These are phyloP conservation scores for Polydrusus tereticollis DNA, from an alignment of 2,888 invertebrate genomes.

Conservation along the genomic window DNA sequence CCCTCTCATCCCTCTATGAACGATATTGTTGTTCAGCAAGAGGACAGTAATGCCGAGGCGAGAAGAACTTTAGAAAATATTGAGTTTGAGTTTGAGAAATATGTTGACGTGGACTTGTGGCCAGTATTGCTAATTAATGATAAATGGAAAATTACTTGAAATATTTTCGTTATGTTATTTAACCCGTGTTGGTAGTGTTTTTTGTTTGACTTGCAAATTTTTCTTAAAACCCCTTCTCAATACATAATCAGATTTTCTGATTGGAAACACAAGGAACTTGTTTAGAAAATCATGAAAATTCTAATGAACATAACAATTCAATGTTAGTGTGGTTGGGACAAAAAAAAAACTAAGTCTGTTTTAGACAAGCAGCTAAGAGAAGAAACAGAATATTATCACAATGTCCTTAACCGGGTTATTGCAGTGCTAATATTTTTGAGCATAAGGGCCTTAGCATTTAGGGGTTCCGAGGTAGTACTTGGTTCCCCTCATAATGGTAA, in stretches of 20 bases:
- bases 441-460: background rate
- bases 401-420: background rate
- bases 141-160: background rate
- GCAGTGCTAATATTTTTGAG: background rate
- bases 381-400: background rate
- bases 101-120: background rate
- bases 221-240: background rate
- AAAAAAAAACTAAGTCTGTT: background rate
- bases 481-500: background rate
- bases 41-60: background rate
- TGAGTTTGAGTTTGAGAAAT: background rate
- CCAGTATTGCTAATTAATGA: background rate
- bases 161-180: background rate
- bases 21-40: background rate
- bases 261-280: background rate
- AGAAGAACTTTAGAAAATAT: background rate
- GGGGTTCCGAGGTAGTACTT: background rate
- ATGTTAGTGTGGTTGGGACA: background rate
- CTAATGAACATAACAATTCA: background rate
- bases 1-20: background rate
- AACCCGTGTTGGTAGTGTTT: background rate
- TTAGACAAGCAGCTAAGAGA: background rate
- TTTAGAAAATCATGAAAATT: constrained; percentile 4
- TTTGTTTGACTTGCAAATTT: background rate
- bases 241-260: background rate